Evolutionary conservation across 2,888 invertebrate genomes (phyloP), one percentile per base, ranked within the genome.

Genomic region (Drosophila eohydei): DNA sequence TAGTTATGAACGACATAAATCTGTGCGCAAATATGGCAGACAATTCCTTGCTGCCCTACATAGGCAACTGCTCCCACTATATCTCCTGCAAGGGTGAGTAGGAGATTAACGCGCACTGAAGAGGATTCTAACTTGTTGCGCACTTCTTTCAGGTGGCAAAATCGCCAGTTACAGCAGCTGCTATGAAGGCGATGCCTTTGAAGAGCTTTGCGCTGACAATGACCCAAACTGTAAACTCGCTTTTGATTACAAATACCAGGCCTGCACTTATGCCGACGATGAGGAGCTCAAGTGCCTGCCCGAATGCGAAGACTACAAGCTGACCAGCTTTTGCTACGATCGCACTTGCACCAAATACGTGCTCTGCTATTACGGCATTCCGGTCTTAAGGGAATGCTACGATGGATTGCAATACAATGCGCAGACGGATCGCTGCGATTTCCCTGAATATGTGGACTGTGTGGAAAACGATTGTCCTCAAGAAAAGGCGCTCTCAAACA

Each of bases 331-430:
- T 34, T 82, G 89, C 43, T 91, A 90, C 32, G 88, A 89, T 68
- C 87, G 88, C 44, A 92, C 92, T 48, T 92, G 93, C 44, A 85
- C 83, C 36, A 92, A 90, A 62, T 92, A 90, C 62, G 83, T 90
- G 0, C 70, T 92, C 28, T 92, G 92, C 60, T 92, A 88, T 71
- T 87, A 71, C 36, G 75, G 82, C 0, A 60, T 57, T 1, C 88
- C 91, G 0, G 81, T 92, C 0, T 9, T 92, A 4, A 80, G 88
- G 28, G 60, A 89, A 36, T 92, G 92, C 51, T 32, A 71, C 4
- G 92, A 92, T 57, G 83, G 88, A 2, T 66, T 92, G n/a, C 92
- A 92, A 48, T 92, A 90, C 52, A 92, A 92, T 71, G 55, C 73
- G 5, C 70, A 61, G 0, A 92, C 92, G 14, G 89, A 89, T 81